Evolutionary conservation across 2,113 vertebrate genomes (phyloP).

Genomic region (Syngnathus typhle): DNA sequence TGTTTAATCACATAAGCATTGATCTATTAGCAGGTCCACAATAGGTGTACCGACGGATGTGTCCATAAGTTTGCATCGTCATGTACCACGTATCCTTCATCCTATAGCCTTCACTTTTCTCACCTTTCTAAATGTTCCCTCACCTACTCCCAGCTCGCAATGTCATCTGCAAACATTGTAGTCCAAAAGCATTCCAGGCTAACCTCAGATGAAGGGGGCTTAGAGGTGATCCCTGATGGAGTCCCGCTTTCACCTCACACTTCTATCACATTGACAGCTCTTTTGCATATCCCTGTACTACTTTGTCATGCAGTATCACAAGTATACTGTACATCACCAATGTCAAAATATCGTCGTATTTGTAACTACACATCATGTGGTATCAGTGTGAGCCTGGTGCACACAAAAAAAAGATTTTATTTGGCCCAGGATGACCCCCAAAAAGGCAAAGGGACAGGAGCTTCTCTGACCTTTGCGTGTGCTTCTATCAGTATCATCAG

Average conservation of each 20-base stretch:
- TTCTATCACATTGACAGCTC: too few relatives aligned
- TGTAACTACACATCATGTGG: background rate
- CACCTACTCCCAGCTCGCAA: too few relatives aligned
- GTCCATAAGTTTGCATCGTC: too few relatives aligned
- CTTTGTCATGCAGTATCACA: background rate
- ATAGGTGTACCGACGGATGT: background rate
- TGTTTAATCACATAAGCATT: constrained; percentile 14
- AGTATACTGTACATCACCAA: background rate
- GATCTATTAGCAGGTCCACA: too few relatives aligned
- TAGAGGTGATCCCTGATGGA: too few relatives aligned
- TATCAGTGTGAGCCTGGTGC: background rate
- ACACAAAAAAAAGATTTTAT: constrained; percentile 3
- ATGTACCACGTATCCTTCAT: too few relatives aligned
- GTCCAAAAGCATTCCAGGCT: too few relatives aligned
- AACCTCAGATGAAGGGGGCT: too few relatives aligned
- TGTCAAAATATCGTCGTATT: background rate
- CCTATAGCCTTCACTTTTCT: too few relatives aligned
- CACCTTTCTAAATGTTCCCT: too few relatives aligned
- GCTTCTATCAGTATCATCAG: constrained; percentile 10
- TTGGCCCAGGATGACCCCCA: constrained; percentile 9
- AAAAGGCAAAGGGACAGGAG: constrained; percentile 6
- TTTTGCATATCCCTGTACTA: background rate
- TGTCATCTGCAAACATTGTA: too few relatives aligned
- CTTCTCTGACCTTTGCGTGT: constrained; percentile 39
- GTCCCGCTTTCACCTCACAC: too few relatives aligned